phyloP scores from a whole-genome alignment of 1,140 invertebrate species.

The Drosophila melanica region DNA sequence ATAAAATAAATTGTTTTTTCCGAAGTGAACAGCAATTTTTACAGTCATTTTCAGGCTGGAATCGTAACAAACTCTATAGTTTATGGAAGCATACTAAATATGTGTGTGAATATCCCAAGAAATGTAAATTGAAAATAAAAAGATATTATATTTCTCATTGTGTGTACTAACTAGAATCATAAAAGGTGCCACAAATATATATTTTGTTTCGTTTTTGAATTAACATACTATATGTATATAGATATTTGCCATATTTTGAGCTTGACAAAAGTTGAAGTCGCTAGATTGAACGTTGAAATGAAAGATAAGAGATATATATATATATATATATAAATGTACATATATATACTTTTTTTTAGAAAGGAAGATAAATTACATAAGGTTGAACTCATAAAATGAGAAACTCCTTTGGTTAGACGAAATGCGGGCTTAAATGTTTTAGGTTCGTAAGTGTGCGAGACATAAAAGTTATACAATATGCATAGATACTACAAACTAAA shows the following conservation, averaged over 20 bases:
- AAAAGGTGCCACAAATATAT: constrained; percentile 32
- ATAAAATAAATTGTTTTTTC: background rate
- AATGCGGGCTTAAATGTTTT: constrained; percentile 14
- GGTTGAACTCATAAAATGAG: constrained; percentile 49
- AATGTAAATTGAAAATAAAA: constrained; percentile 8
- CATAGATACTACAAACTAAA: constrained; percentile 41
- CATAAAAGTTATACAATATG: constrained; percentile 24
- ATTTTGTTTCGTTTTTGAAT: constrained; percentile 1
- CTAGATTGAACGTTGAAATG: constrained; percentile 52
- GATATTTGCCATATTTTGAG: constrained; percentile 29
- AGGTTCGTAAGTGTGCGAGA: constrained; percentile 35
- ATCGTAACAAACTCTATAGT: background rate
- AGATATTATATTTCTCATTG: constrained; percentile 10
- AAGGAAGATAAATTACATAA: constrained; percentile 56
- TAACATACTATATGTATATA: constrained; percentile 10
- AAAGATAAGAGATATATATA: constrained; percentile 26
- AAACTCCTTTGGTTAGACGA: constrained; percentile 13
- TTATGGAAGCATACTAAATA: constrained; percentile 34
- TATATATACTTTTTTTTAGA: background rate
- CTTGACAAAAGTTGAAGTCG: constrained; percentile 72
- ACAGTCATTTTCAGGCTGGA: constrained; percentile 6
- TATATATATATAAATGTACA: too few species aligned
- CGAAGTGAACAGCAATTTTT: constrained; percentile 10
- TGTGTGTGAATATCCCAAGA: constrained; percentile 16
- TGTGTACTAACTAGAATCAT: constrained; percentile 27